A percentile compares a stretch with the other conserved stretches of the same genome.
Evolutionary conservation across 2,113 vertebrate genomes (phyloP).

Genomic region (Orthonyx spaldingii): DNA sequence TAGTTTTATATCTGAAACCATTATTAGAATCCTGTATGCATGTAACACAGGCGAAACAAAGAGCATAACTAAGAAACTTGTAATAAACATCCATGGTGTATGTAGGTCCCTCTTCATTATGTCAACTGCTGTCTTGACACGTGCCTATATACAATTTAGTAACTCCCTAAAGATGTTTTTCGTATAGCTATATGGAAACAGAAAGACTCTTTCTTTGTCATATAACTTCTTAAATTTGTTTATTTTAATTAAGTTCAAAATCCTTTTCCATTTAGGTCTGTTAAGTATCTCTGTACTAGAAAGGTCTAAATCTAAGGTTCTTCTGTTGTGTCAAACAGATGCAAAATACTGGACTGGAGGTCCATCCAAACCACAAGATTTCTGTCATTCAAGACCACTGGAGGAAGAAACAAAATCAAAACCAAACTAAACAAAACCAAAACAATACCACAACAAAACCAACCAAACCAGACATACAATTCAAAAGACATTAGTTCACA

Average conservation of each 20-base stretch:
- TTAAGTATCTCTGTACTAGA: neutral
- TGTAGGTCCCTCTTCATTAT: neutral
- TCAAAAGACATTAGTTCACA: neutral
- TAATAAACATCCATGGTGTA: neutral
- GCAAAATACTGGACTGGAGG: neutral
- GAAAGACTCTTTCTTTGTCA: neutral
- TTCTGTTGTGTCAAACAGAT: neutral
- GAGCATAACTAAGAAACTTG: neutral
- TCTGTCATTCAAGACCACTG: neutral
- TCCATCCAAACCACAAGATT: neutral
- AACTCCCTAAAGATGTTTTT: neutral
- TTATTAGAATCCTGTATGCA: neutral
- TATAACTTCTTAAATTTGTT: neutral
- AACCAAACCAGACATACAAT: neutral
- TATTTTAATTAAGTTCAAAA: neutral
- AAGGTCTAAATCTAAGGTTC: neutral
- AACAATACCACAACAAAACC: neutral
- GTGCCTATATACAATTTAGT: neutral
- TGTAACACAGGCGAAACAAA: neutral
- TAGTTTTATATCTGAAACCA: neutral
- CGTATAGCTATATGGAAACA: neutral
- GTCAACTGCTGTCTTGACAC: neutral
- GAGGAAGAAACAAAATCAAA: neutral
- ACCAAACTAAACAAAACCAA: neutral
- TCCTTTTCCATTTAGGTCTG: neutral